A percentile compares a stretch with the other conserved stretches of the same genome.
These are phyloP conservation scores for Pipistrellus pipistrellus DNA, from an alignment of 2,797 vertebrate genomes.

Conservation along the genomic window DNA sequence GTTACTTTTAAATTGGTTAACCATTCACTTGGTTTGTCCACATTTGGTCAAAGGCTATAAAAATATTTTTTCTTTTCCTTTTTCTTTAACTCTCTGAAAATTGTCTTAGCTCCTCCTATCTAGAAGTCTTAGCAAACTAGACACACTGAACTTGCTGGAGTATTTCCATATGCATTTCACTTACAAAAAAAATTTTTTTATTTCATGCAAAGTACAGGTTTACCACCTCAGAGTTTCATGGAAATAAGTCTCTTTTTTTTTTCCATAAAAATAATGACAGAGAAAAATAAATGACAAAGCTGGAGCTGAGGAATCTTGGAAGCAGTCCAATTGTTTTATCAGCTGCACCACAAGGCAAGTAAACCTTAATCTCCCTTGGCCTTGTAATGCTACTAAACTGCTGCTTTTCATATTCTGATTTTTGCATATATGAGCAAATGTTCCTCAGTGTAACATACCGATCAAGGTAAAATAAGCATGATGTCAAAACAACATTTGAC, in stretches of 20 bases:
- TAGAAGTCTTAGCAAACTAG: slow-evolving; percentile 68
- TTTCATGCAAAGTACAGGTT: slow-evolving; percentile 75
- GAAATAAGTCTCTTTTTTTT: slow-evolving; percentile 73
- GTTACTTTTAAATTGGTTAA: slow-evolving; percentile 60
- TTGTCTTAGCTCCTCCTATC: slow-evolving; percentile 66
- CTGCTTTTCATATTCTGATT: slow-evolving; percentile 45
- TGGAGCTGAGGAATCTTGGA: slow-evolving; percentile 83
- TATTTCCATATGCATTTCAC: slow-evolving; percentile 80
- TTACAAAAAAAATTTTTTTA: slow-evolving; percentile 70
- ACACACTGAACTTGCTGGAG: slow-evolving; percentile 59
- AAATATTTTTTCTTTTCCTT: slow-evolving; percentile 54
- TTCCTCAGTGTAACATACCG: slow-evolving; percentile 72
- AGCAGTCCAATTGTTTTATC: slow-evolving; percentile 81
- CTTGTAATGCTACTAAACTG: slow-evolving; percentile 71
- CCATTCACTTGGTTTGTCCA: slow-evolving; percentile 58
- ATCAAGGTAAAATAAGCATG: slow-evolving; percentile 80
- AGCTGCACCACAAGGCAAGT: slow-evolving; percentile 81
- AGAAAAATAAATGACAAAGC: slow-evolving; percentile 83
- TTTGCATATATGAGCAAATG: slow-evolving; percentile 69
- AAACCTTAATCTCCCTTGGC: slow-evolving; percentile 75
- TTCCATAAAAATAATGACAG: slow-evolving; percentile 71
- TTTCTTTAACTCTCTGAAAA: slow-evolving; percentile 66
- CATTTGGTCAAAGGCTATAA: slow-evolving; percentile 60
- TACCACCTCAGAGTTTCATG: slow-evolving; percentile 81
- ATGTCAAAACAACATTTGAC: slow-evolving; percentile 77